Conservation (phyloP, 2,888 invertebrate species). For the Cantharis nigra region DNA sequence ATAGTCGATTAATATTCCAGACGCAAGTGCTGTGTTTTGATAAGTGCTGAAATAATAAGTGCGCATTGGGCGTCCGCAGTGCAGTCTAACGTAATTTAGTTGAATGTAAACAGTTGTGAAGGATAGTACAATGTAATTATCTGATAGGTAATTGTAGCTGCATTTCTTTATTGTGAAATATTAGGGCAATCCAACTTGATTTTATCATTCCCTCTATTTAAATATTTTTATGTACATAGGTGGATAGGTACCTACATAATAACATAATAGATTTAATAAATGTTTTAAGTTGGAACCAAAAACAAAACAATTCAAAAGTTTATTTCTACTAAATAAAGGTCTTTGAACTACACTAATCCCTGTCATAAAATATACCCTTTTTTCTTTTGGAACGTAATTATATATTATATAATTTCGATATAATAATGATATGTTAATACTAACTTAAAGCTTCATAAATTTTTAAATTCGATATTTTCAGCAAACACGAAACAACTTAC, state of each 20-base stretch:
- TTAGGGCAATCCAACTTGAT: neutral
- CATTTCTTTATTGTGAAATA: neutral
- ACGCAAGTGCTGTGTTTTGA: slow-evolving; percentile 30
- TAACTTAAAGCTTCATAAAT: neutral
- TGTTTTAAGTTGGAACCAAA: neutral
- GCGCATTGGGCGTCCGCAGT: slow-evolving; percentile 30
- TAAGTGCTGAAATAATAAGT: slow-evolving; percentile 37
- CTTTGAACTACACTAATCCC: neutral
- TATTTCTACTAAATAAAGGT: neutral
- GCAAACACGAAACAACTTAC: neutral
- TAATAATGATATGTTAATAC: neutral
- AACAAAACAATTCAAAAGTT: neutral
- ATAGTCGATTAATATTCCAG: slow-evolving; percentile 27
- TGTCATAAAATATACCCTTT: neutral
- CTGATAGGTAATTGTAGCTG: slow-evolving; percentile 21
- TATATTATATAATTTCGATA: neutral
- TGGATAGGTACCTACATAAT: neutral
- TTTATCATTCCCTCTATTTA: neutral
- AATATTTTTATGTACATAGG: neutral
- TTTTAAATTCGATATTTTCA: neutral
- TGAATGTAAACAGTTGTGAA: slow-evolving; percentile 26
- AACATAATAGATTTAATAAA: neutral
- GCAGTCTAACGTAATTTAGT: slow-evolving; percentile 30
- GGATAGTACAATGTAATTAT: slow-evolving; percentile 20
- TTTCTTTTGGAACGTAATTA: neutral